Percentiles rank a stretch among this genome's conserved stretches.
These are phyloP conservation scores for Nycteola revayana DNA, from an alignment of 2,888 invertebrate species.

Conservation along the genomic window DNA sequence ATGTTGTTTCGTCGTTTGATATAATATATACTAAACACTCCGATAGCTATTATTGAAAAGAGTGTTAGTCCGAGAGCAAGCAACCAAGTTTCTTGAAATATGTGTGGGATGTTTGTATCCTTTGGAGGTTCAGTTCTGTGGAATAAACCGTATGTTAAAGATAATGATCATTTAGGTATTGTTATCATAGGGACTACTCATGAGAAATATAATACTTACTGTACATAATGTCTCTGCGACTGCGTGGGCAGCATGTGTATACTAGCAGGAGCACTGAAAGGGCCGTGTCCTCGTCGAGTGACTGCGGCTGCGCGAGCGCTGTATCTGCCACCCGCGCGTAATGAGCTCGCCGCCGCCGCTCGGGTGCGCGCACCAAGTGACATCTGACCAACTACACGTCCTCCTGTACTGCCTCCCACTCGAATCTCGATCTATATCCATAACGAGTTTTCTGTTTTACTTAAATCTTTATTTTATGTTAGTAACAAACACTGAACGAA, in stretches of 20 bases:
- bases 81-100: constrained; percentile 74
- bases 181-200: too few relatives aligned
- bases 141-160: too few relatives aligned
- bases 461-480: too few relatives aligned
- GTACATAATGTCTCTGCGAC: constrained; percentile 71
- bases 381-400: constrained; percentile 87
- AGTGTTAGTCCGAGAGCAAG: constrained; percentile 66
- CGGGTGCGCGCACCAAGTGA: constrained; percentile 93
- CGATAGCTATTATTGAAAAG: constrained; percentile 66
- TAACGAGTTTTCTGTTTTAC: neutral
- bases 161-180: too few relatives aligned
- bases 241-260: constrained; percentile 86
- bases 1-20: constrained; percentile 65
- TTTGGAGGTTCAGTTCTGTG: constrained; percentile 72
- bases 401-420: constrained; percentile 57
- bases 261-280: constrained; percentile 90
- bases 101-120: constrained; percentile 66
- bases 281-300: constrained; percentile 93
- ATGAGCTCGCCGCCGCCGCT: constrained; percentile 94
- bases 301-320: constrained; percentile 94
- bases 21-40: constrained; percentile 69
- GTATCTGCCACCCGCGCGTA: constrained; percentile 92
- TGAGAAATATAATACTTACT: too few relatives aligned
- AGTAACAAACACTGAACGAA: too few relatives aligned
- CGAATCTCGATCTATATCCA: constrained; percentile 65